Percentiles rank a stretch among this genome's conserved stretches.
Conservation (phyloP, 1,140 invertebrate genomes). For the Camponotus floridanus region DNA sequence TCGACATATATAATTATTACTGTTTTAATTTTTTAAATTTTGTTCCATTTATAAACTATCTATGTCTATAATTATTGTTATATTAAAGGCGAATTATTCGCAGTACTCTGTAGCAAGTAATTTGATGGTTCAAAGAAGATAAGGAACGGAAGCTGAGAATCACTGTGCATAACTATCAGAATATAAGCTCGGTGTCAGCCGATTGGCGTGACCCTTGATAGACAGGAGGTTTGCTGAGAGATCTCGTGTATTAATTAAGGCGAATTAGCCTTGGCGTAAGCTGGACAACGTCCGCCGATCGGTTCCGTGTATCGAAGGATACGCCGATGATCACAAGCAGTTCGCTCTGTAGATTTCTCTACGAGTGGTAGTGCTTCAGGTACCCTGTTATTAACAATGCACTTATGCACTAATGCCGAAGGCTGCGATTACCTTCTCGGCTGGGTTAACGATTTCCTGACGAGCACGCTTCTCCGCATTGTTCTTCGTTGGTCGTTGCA, state of each 20-base stretch:
- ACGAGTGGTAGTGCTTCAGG: slow-evolving; percentile 18
- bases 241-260: slow-evolving; percentile 80
- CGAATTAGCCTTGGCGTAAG: slow-evolving; percentile 73
- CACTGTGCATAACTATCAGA: slow-evolving; percentile 53
- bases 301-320: slow-evolving; percentile 67
- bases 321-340: slow-evolving; percentile 42
- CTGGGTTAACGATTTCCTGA: slow-evolving; percentile 73
- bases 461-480: slow-evolving; percentile 57
- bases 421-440: slow-evolving; percentile 64
- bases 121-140: background rate
- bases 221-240: slow-evolving; percentile 74
- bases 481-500: slow-evolving; percentile 57
- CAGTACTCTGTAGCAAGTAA: background rate
- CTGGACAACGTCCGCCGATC: slow-evolving; percentile 63
- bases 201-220: slow-evolving; percentile 78
- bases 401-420: slow-evolving; percentile 72
- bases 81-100: background rate
- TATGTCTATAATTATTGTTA: background rate
- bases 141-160: slow-evolving; percentile 54
- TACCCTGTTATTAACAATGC: slow-evolving; percentile 74
- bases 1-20: background rate
- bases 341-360: slow-evolving; percentile 37
- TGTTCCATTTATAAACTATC: background rate
- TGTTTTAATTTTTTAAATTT: background rate
- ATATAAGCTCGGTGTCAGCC: slow-evolving; percentile 49